Evolutionary conservation across 1,140 invertebrate genomes (phyloP).

Genomic region (Pseudomyrmex concolor): DNA sequence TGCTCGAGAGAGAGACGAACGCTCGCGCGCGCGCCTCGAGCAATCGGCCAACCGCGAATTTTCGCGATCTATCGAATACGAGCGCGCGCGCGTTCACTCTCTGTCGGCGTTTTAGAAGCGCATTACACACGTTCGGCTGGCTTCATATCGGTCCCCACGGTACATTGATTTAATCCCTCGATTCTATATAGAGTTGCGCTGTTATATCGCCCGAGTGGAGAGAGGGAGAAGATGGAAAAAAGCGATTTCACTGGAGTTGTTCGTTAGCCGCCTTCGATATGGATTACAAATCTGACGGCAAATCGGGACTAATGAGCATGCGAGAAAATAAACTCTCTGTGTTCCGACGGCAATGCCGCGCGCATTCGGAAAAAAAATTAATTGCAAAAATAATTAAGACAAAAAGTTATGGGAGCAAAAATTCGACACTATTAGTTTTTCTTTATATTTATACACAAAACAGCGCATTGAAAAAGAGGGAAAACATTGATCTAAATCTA

Average conservation of each 20-base stretch:
- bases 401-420: too few relatives aligned
- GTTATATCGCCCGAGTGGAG: constrained; percentile 20
- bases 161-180: constrained; percentile 74
- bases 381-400: too few relatives aligned
- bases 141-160: constrained; percentile 71
- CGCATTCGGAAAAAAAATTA: too few relatives aligned
- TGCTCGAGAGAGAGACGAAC: constrained; percentile 35
- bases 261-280: constrained; percentile 69
- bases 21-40: constrained; percentile 59
- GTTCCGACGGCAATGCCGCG: neutral
- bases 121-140: constrained; percentile 71
- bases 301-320: constrained; percentile 47
- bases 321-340: constrained; percentile 1
- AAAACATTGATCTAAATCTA: constrained; percentile 1
- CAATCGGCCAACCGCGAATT: constrained; percentile 65
- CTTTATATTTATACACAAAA: too few relatives aligned
- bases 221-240: constrained; percentile 33
- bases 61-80: constrained; percentile 68
- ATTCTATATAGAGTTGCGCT: constrained; percentile 62
- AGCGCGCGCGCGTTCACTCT: constrained; percentile 8
- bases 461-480: neutral
- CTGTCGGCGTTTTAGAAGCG: constrained; percentile 60
- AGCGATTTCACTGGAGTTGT: constrained; percentile 56
- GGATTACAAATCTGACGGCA: constrained; percentile 55
- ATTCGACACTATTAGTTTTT: too few relatives aligned